Percentiles rank a stretch among this genome's conserved stretches.
These are phyloP conservation scores for Girardia tigrina DNA, from an alignment of 2,888 invertebrate species.

Conservation along the genomic window DNA sequence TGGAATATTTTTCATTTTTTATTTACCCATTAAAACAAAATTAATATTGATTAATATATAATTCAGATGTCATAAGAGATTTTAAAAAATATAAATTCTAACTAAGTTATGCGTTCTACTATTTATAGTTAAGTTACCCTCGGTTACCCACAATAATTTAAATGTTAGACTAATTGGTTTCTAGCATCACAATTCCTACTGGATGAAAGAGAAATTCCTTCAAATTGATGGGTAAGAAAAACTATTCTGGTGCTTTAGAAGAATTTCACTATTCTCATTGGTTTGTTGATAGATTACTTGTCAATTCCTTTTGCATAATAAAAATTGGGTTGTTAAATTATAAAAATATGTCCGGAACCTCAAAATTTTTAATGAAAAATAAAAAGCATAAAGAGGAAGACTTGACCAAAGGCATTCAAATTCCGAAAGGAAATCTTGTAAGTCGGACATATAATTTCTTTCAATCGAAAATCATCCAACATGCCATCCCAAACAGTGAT, in stretches of 20 bases:
- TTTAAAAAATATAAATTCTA: background rate
- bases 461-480: constrained; percentile 18
- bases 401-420: background rate
- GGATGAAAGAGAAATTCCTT: constrained; percentile 14
- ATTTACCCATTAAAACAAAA: background rate
- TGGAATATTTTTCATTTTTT: no score
- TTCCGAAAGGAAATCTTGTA: background rate
- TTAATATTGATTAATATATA: background rate
- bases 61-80: background rate
- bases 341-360: background rate
- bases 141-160: background rate
- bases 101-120: background rate
- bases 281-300: background rate
- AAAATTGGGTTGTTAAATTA: background rate
- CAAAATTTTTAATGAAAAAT: background rate
- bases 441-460: background rate
- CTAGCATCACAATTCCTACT: background rate
- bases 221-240: constrained; percentile 9
- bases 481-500: constrained; percentile 2
- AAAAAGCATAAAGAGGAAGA: background rate
- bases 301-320: background rate
- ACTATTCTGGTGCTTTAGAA: background rate
- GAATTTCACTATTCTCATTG: background rate
- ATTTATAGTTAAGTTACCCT: background rate
- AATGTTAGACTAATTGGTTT: background rate